A percentile compares a stretch with the other conserved stretches of the same genome.
Conservation (phyloP, 2,888 invertebrate species). For the Lapara coniferarum region DNA sequence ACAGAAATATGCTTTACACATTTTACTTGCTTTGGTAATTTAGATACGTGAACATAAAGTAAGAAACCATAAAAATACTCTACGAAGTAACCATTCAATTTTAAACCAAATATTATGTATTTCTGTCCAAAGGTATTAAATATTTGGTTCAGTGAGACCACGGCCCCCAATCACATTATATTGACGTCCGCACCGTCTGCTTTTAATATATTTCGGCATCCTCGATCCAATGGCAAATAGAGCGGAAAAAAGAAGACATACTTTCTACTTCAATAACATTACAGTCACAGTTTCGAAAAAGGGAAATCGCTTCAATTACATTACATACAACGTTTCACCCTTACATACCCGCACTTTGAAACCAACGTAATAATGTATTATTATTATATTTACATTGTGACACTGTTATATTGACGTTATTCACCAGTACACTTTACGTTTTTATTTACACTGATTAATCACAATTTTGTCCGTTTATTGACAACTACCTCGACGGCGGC, state of each 20-base stretch:
- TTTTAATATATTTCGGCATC: conserved; percentile 47
- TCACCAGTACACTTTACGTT: conserved; percentile 32
- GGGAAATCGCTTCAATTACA: conserved; percentile 45
- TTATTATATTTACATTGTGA: conserved; percentile 50
- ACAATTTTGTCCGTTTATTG: conserved; percentile 77
- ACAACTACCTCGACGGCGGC: conserved; percentile 71
- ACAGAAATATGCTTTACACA: not conserved
- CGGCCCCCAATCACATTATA: conserved; percentile 39
- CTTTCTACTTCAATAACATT: conserved; percentile 41
- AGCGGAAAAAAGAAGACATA: conserved; percentile 49
- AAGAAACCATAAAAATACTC: not conserved
- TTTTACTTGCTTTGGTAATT: not conserved
- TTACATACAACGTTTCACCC: conserved; percentile 47
- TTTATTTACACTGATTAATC: conserved; percentile 49
- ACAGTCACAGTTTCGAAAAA: conserved; percentile 48
- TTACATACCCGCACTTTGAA: conserved; percentile 28
- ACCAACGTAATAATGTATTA: conserved; percentile 13
- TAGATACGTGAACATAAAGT: not conserved
- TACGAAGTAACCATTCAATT: not conserved
- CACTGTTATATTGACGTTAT: conserved; percentile 8
- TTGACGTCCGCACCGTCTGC: conserved; percentile 38
- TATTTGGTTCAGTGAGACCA: not conserved
- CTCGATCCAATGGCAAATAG: conserved; percentile 49
- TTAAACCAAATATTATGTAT: conserved; percentile 4
- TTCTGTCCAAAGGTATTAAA: not conserved